Evolutionary conservation across 2,888 invertebrate species (phyloP).

Genomic region (Eristalis pertinax): DNA sequence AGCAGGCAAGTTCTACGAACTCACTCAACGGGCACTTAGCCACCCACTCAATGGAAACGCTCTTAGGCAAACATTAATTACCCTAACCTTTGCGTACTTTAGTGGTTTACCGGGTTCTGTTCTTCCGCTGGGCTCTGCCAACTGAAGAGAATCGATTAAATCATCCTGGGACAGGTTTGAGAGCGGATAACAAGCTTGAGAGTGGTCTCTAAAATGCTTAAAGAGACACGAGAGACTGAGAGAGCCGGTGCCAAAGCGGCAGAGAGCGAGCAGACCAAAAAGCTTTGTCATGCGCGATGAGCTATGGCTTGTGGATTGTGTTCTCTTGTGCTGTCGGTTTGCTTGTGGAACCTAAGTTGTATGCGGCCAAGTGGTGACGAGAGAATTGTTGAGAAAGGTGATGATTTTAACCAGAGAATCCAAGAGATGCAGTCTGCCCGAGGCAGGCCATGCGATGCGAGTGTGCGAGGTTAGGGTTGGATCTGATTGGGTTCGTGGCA

Average conservation of each 20-base stretch:
- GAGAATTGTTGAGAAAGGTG: background rate
- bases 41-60: slow-evolving; percentile 36
- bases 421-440: background rate
- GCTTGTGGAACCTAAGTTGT: slow-evolving; percentile 16
- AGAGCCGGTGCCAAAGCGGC: too few relatives aligned
- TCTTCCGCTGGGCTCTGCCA: background rate
- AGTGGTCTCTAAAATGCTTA: background rate
- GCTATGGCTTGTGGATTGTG: slow-evolving; percentile 9
- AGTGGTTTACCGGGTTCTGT: slow-evolving; percentile 29
- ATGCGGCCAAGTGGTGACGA: background rate
- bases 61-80: slow-evolving; percentile 60
- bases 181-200: background rate
- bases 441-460: background rate
- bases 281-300: slow-evolving; percentile 49
- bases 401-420: background rate
- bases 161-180: background rate
- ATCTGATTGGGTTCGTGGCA: background rate
- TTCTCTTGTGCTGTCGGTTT: background rate
- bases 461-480: background rate
- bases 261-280: background rate
- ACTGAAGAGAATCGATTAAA: slow-evolving; percentile 28
- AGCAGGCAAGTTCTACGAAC: slow-evolving; percentile 37
- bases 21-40: slow-evolving; percentile 49
- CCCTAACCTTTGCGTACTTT: slow-evolving; percentile 48
- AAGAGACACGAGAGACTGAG: background rate